Conservation (phyloP, 1,140 invertebrate species). For the Drosophila asahinai region DNA sequence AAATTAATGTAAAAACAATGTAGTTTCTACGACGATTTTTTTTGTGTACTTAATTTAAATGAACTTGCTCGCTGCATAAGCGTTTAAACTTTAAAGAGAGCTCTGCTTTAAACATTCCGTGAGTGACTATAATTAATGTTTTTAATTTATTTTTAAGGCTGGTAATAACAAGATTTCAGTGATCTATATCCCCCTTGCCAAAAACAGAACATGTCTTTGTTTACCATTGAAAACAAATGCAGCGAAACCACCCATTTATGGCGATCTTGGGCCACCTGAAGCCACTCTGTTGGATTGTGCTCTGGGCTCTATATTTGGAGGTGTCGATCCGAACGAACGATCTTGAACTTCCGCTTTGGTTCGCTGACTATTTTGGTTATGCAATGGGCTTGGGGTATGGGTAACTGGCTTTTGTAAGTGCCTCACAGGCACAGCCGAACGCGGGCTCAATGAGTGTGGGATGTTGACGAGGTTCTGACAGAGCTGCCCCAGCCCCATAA, state of each 20-base stretch:
- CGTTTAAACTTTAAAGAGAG: background rate
- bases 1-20: no score
- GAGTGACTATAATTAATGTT: no score
- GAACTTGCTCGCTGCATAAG: no score
- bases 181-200: conserved; percentile 17
- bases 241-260: conserved; percentile 54
- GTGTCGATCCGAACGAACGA: conserved; percentile 62
- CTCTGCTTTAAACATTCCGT: no score
- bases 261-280: conserved; percentile 42
- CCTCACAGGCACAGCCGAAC: conserved; percentile 33
- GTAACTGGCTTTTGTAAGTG: conserved; percentile 55
- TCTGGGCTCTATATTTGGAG: conserved; percentile 58
- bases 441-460: conserved; percentile 54
- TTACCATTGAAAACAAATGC: conserved; percentile 42
- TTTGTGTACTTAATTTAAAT: background rate
- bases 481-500: conserved; percentile 15
- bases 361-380: conserved; percentile 60
- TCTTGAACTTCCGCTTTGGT: conserved; percentile 77
- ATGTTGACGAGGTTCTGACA: conserved; percentile 33
- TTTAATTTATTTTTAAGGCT: no score
- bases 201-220: conserved; percentile 22
- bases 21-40: no score
- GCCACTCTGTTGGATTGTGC: conserved; percentile 8
- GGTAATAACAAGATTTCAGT: background rate
- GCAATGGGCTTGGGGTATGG: conserved; percentile 50